These are phyloP conservation scores for Chymomyza procnemis DNA, from an alignment of 2,888 invertebrate genomes.

Conservation along the genomic window DNA sequence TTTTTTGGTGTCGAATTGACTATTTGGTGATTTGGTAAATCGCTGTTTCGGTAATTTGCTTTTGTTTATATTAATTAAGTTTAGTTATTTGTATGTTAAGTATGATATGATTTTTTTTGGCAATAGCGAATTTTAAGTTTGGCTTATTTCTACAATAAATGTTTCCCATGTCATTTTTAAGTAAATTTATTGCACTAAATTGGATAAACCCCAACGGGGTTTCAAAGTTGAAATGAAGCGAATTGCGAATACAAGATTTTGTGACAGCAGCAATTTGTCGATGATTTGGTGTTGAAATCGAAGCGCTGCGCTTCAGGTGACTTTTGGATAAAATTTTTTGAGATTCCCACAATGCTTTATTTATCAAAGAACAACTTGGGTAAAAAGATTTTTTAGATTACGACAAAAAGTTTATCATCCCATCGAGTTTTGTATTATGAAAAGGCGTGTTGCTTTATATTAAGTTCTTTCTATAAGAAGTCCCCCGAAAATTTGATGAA, in stretches of 20 bases:
- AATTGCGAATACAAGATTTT: neutral
- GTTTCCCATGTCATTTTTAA: constrained; percentile 63
- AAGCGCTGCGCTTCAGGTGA: constrained; percentile 7
- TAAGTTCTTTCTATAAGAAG: too few relatives aligned
- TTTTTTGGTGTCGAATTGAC: constrained; percentile 21
- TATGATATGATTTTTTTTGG: constrained; percentile 53
- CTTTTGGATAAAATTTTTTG: neutral
- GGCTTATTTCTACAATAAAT: constrained; percentile 30
- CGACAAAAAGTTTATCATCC: too few relatives aligned
- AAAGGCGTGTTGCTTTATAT: too few relatives aligned
- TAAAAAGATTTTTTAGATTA: too few relatives aligned
- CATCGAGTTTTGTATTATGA: too few relatives aligned
- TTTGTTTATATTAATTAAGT: constrained; percentile 61
- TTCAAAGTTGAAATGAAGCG: constrained; percentile 37
- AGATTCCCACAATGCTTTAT: neutral
- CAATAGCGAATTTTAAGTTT: constrained; percentile 46
- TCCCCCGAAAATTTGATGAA: too few relatives aligned
- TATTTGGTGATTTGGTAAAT: constrained; percentile 13
- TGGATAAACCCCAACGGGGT: constrained; percentile 44
- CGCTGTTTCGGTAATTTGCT: constrained; percentile 40
- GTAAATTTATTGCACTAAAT: constrained; percentile 59
- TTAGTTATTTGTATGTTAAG: constrained; percentile 69
- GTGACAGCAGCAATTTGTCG: neutral
- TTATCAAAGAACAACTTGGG: too few relatives aligned
- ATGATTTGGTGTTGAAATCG: neutral